phyloP scores from a whole-genome alignment of 2,113 vertebrate genomes.

The Tychaedon coryphoeus region DNA sequence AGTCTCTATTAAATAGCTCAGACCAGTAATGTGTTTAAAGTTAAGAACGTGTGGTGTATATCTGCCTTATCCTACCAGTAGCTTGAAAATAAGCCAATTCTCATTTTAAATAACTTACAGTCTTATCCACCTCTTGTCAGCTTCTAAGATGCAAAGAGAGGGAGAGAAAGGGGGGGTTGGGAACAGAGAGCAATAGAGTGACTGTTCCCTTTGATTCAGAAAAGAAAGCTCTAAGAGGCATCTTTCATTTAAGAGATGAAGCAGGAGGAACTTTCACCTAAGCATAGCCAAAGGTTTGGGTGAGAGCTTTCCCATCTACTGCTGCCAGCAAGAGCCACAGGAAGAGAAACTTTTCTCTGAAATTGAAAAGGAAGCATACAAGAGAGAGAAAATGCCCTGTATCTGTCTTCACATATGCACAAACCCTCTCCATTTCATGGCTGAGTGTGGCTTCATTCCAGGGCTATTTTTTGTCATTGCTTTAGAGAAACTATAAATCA shows the following conservation, averaged over 20 bases:
- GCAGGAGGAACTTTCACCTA: neutral
- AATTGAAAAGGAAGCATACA: neutral
- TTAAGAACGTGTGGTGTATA: neutral
- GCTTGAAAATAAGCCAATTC: conserved; percentile 32
- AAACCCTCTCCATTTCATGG: neutral
- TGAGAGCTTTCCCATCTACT: neutral
- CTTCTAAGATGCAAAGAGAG: neutral
- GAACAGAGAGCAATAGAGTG: neutral
- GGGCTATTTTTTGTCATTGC: neutral
- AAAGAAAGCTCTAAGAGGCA: neutral
- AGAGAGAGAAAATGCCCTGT: neutral
- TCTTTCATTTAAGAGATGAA: neutral
- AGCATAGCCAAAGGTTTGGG: neutral
- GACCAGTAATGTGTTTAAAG: neutral
- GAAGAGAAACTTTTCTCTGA: neutral
- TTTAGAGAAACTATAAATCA: neutral
- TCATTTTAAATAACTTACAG: conserved; percentile 5
- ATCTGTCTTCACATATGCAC: neutral
- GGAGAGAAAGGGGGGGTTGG: neutral
- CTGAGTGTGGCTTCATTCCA: neutral
- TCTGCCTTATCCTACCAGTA: neutral
- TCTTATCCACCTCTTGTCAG: neutral
- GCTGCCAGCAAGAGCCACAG: neutral
- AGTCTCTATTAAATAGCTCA: neutral
- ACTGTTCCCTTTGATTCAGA: neutral